These are phyloP conservation scores for Torymus aiolomorphi DNA, from an alignment of 2,888 invertebrate species.

Conservation along the genomic window DNA sequence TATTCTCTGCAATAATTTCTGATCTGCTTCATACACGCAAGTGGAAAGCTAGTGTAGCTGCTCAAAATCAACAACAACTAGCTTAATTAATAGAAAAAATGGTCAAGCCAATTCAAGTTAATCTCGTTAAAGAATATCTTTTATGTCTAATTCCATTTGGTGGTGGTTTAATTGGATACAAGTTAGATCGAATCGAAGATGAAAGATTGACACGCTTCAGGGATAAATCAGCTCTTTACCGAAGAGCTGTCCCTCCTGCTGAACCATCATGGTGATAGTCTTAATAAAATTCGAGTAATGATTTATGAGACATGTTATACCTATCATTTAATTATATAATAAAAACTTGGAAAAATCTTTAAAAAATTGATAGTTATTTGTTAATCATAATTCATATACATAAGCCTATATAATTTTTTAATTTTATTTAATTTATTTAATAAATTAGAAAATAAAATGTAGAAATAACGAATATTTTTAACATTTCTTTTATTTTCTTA, in stretches of 20 bases:
- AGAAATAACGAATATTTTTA: constrained; percentile 18
- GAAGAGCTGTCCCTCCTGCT: constrained; percentile 82
- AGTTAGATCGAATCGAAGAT: constrained; percentile 83
- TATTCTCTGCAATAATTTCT: constrained; percentile 80
- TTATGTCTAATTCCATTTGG: no score
- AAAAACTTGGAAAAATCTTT: constrained; percentile 28
- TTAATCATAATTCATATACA: no score
- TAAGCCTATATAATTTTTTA: constrained; percentile 1
- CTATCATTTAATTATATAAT: constrained; percentile 49
- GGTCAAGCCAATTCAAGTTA: constrained; percentile 19
- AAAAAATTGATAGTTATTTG: no score
- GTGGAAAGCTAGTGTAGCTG: constrained; percentile 80
- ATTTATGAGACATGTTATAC: constrained; percentile 31
- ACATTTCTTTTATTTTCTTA: constrained; percentile 30
- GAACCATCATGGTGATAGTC: constrained; percentile 85
- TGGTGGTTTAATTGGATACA: constrained; percentile 78
- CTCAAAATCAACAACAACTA: constrained; percentile 57
- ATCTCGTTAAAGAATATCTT: no score
- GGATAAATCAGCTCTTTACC: constrained; percentile 88
- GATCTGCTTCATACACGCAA: constrained; percentile 85
- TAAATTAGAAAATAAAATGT: constrained; percentile 20
- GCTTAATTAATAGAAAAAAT: constrained; percentile 42
- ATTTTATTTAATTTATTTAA: constrained; percentile 11
- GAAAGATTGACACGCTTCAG: constrained; percentile 84
- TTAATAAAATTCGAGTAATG: constrained; percentile 12